Percentiles rank a stretch among this genome's conserved stretches.
phyloP scores from a whole-genome alignment of 2,113 vertebrate genomes.

The Columbina picui region DNA sequence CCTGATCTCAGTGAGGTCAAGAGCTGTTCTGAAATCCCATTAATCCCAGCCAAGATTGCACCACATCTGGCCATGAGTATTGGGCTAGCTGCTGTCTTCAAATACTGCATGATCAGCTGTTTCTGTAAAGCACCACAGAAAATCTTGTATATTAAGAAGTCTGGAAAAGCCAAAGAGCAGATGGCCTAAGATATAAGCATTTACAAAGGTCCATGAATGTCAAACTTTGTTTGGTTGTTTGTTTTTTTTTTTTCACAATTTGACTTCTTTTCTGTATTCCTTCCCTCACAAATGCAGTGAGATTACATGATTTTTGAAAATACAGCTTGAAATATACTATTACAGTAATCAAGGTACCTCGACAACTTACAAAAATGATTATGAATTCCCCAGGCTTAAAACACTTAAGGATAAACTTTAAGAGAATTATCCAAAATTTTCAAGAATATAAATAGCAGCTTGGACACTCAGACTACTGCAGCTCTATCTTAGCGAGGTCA shows the following conservation, averaged over 20 bases:
- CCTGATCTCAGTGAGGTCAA: slow-evolving; percentile 20
- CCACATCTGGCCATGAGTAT: slow-evolving; percentile 10
- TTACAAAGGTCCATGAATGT: background rate
- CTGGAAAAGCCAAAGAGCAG: background rate
- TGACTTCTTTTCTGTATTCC: background rate
- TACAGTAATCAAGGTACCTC: background rate
- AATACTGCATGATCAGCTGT: background rate
- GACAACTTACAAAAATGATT: background rate
- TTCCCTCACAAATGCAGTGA: background rate
- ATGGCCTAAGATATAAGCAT: background rate
- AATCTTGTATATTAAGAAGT: background rate
- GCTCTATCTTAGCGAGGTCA: background rate
- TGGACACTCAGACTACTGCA: background rate
- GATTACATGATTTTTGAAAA: background rate
- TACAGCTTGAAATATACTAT: background rate
- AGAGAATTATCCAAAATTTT: background rate
- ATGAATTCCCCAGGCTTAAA: background rate
- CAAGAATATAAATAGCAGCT: background rate
- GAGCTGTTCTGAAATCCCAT: slow-evolving; percentile 38
- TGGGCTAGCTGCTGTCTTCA: background rate
- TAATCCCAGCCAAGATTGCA: slow-evolving; percentile 14
- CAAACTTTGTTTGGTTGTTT: no score
- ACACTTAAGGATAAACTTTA: background rate
- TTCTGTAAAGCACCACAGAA: slow-evolving; percentile 7
- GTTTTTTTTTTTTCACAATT: background rate